Base-by-base conservation (phyloP, 2,888 invertebrate species). In the Panopea generosa region DNA sequence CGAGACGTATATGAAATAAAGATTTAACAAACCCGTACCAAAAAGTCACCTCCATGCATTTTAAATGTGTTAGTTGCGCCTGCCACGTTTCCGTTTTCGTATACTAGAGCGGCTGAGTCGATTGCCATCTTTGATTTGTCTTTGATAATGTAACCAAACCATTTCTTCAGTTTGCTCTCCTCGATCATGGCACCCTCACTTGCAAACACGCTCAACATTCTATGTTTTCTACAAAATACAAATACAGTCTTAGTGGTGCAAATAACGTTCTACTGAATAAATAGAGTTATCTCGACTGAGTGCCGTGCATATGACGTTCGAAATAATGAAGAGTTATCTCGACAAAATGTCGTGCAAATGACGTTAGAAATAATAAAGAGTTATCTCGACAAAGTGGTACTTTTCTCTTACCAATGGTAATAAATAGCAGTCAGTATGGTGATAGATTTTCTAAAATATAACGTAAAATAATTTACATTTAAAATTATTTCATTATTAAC, bases 131-230 rank as follows among this genome's bases (percentile, higher is more conserved):
- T 61, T 6, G 56, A 43, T 20, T 56, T 47, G 43, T 68, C 67
- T 50, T 73, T 73, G 4, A 56, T 62, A 33, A 73, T 73, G 49
- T 67, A 55, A 14, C 67, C 67, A n/a, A 73, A 49, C 53, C 45
- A 73, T n/a, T 60, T 56, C 55, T 53, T 50, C n/a, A 67, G 26
- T 16, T 40, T 75, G 14, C 38, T 38, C 9, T 75, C 75, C 22
- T 69, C 60, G 4, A 69, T 65, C 69, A 65, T 40, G 0, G 69
- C 38, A 0, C 75, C 75, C 14, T 47, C 52, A 24, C 60, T 65
- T 11, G 65, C 65, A 33, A 65, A 75, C 4, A 68, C 45, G 27
- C 68, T 73, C 50, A 67, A 65, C 73, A 73, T 73, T 11, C 6
- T 4, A 20, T 11, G 14, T 14, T 52, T 22, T 20, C 22, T 4